phyloP scores from a whole-genome alignment of 1,140 invertebrate species.

The Brevipalpus yothersi region DNA sequence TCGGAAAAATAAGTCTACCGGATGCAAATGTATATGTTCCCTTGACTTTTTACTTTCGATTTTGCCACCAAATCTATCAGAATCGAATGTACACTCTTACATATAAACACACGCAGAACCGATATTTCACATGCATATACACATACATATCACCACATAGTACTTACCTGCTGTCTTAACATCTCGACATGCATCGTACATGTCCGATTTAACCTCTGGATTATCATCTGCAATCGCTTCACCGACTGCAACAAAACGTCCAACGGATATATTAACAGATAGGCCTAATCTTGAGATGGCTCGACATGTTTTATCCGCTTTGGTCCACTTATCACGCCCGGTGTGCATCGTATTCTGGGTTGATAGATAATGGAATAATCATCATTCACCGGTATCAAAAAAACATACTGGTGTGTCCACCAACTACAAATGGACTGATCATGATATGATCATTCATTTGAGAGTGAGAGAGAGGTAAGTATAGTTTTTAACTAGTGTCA shows the following conservation, averaged over 20 bases:
- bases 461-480: background rate
- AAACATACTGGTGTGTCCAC: background rate
- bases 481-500: no score
- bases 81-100: no score
- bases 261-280: conserved; percentile 81
- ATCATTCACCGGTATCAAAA: no score
- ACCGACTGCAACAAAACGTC: conserved; percentile 87
- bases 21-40: no score
- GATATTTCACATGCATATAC: conserved; percentile 1
- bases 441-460: background rate
- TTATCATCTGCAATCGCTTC: conserved; percentile 96
- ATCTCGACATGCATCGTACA: conserved; percentile 93
- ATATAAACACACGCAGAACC: no score
- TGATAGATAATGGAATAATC: no score
- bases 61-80: no score
- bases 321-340: conserved; percentile 21
- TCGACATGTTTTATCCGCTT: conserved; percentile 30
- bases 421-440: background rate
- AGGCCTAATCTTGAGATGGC: conserved; percentile 77
- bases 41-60: no score
- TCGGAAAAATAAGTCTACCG: no score
- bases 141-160: no score
- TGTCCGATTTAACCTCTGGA: conserved; percentile 79
- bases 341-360: no score
- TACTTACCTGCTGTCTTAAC: conserved; percentile 65